Evolutionary conservation across 1,140 invertebrate species (phyloP).

Genomic region (Aphaenogaster rudis): DNA sequence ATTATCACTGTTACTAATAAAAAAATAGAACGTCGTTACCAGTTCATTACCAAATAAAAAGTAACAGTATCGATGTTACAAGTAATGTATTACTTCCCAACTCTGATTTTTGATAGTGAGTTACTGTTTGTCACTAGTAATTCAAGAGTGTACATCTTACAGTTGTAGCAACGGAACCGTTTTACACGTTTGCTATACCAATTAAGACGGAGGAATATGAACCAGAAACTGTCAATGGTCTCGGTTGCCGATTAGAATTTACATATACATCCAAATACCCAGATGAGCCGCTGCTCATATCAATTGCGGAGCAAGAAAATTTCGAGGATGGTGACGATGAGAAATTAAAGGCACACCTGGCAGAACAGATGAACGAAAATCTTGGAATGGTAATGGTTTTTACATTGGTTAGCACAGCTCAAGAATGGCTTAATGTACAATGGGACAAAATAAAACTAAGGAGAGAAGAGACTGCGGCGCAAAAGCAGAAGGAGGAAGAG

Average conservation of each 20-base stretch:
- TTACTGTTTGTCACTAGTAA: constrained; percentile 15
- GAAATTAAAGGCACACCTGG: constrained; percentile 90
- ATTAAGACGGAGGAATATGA: constrained; percentile 93
- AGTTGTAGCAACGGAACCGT: constrained; percentile 91
- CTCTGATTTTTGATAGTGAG: neutral
- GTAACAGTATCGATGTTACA: too few relatives aligned
- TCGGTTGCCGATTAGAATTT: constrained; percentile 92
- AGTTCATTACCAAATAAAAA: too few relatives aligned
- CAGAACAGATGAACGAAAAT: constrained; percentile 94
- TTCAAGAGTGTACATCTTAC: constrained; percentile 77
- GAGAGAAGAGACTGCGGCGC: constrained; percentile 90
- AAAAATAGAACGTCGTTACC: too few relatives aligned
- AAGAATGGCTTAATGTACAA: constrained; percentile 96
- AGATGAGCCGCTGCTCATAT: constrained; percentile 93
- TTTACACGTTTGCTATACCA: constrained; percentile 91
- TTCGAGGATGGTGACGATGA: constrained; percentile 91
- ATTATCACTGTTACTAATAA: too few relatives aligned
- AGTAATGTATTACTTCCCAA: too few relatives aligned
- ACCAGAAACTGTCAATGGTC: constrained; percentile 89
- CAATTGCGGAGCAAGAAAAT: constrained; percentile 93
- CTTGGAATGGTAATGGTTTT: constrained; percentile 99
- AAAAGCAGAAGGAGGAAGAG: constrained; percentile 92
- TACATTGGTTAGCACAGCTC: constrained; percentile 96
- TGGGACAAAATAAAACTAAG: constrained; percentile 93
- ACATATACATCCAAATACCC: constrained; percentile 96